Base-by-base conservation (phyloP, 1,140 invertebrate genomes). In the Dendrolimus punctatus region DNA sequence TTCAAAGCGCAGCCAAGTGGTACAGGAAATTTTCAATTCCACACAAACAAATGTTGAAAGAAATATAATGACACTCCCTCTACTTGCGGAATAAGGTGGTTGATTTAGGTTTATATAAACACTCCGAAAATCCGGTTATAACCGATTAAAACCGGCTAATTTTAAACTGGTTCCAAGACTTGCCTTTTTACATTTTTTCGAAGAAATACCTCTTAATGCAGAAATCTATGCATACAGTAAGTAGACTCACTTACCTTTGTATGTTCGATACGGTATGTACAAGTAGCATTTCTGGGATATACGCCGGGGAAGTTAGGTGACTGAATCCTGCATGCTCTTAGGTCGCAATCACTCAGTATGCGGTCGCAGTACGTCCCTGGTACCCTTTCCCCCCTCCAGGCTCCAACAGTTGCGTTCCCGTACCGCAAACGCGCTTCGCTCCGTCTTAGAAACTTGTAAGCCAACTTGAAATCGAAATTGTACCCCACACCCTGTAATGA, bases 271-370 rank as follows among this genome's bases (percentile, higher is more conserved):
- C 90, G 88, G 86, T 95, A 96, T 73, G 93, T 92, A 83, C 95
- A 96, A 52, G 93, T 95, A 48, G 95, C 91, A 80, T 95, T 95
- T 57, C 95, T 88, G 4, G 94, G 94, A 84, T 95, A 95, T 49
- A 95, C 91, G 10, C 95, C 95, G 7, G 94, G 95, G 83, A 94
- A 95, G 87, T 95, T 95, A 4, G 95, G 94, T 9, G 93, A 94
- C 84, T 95, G 94, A 40, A 95, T 91, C 39, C 92, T 89, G 76
- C 93, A 94, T 46, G 90, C 88, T 59, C 88, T 82, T 38, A 89
- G 87, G 60, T 91, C 90, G 66, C 92, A 94, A 66, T 92, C 90
- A 59, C 91, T 91, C 56, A 95, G 90, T 58, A 94, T 90, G 64
- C 93, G 89, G 80, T 95, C 93, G 80, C 94, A 95, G 76, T 94